Evolutionary conservation across 2,113 vertebrate species (phyloP).

Genomic region (Colistium nudipinnis): DNA sequence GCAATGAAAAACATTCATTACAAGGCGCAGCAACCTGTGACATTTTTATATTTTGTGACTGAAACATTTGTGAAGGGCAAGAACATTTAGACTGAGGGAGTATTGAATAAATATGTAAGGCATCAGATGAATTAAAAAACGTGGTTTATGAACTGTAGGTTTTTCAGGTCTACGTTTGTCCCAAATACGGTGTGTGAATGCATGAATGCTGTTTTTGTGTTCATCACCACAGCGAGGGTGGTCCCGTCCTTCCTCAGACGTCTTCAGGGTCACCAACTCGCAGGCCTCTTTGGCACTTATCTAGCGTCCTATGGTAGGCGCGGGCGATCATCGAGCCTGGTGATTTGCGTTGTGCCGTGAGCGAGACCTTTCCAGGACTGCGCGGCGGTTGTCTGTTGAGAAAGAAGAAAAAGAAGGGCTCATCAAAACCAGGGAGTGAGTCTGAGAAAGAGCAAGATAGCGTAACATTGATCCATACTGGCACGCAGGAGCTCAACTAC

Average conservation of each 20-base stretch:
- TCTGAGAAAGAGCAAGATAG: conserved; percentile 47
- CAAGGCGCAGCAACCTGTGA: conserved; percentile 7
- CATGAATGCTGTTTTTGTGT: conserved; percentile 20
- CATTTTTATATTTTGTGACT: conserved; percentile 10
- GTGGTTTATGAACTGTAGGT: conserved; percentile 22
- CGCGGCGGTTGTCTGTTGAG: conserved; percentile 89
- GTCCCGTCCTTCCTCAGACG: conserved; percentile 51
- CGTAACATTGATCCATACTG: conserved; percentile 51
- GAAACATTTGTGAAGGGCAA: conserved; percentile 26
- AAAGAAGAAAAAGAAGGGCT: neutral
- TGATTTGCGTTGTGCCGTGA: conserved; percentile 91
- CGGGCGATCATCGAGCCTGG: conserved; percentile 83
- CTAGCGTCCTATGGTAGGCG: conserved; percentile 69
- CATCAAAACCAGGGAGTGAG: conserved; percentile 28
- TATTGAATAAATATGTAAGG: conserved; percentile 76
- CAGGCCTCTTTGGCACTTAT: conserved; percentile 82
- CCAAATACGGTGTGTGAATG: conserved; percentile 20
- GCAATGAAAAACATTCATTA: conserved; percentile 30
- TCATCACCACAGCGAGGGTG: conserved; percentile 33
- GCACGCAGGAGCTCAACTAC: conserved; percentile 38
- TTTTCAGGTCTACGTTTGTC: conserved; percentile 16
- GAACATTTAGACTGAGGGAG: conserved; percentile 47
- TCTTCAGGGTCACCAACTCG: conserved; percentile 62
- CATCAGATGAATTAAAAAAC: conserved; percentile 42
- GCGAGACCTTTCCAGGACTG: conserved; percentile 94